Base-by-base conservation (phyloP, 2,888 invertebrate genomes). In the Mesorhabditis belari region DNA sequence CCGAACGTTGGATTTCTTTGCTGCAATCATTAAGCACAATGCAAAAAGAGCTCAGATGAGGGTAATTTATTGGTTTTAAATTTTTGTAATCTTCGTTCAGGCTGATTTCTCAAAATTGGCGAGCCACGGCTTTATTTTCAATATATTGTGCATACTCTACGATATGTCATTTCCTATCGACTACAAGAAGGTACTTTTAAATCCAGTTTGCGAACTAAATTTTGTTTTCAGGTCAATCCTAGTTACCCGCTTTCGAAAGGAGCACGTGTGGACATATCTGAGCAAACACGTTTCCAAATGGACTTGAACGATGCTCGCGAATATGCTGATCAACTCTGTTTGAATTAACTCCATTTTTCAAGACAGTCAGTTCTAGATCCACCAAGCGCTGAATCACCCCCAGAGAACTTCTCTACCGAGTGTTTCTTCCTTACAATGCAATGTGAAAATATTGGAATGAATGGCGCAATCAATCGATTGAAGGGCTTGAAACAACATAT, bases 391-490 rank as follows among this genome's bases (percentile, higher is more conserved):
- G 49, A n/a, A 17, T 23, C 35, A 26, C 35, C 23, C 1, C 70
- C 69, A 58, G 87, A 89, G 3, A 94, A 92, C 79, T 98, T 98
- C 83, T 90, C 91, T 67, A 94, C 95, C 0, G 90, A 92, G 73
- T 96, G 95, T 81, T 96, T 95, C 91, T 95, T 93, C 84, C 85
- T 96, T 54, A 93, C 95, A 0, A 85, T 95, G 49, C 91, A 93
- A 82, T 90, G 90, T 82, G 92, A 94, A 82, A 94, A 95, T 81
- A 86, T 95, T 62, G 89, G 92, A 6, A 86, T 95, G 59, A 86
- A 93, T 70, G 93, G 96, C 0, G 89, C 91, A 3, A 86, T 91
- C 26, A 61, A 63, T 28, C 55, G 60, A 12, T 57, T 74, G 28
- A 60, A 61, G 29, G 62, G 64, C n/a, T 56, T 75, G 49, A 61